Percentiles rank a stretch among this genome's conserved stretches.
Evolutionary conservation across 2,113 vertebrate species (phyloP).

Genomic region (Ceratotherium simum): DNA sequence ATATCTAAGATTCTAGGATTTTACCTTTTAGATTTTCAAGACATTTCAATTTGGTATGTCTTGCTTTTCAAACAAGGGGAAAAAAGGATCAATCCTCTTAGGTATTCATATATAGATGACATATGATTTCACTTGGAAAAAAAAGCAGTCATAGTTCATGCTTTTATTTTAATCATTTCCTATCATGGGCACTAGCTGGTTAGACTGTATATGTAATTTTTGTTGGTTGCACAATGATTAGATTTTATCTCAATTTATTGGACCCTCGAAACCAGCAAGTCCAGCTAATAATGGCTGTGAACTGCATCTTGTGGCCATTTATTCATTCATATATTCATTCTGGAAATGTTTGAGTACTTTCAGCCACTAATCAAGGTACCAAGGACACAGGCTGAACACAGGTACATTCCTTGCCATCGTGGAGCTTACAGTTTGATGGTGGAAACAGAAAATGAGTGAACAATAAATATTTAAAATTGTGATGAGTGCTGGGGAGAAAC

Average conservation of each 20-base stretch:
- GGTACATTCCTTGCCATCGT: neutral
- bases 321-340: neutral
- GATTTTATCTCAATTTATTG: neutral
- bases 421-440: neutral
- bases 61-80: neutral
- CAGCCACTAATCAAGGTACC: neutral
- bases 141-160: neutral
- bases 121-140: neutral
- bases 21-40: neutral
- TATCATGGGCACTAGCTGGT: neutral
- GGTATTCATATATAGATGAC: neutral
- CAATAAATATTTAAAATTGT: neutral
- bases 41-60: neutral
- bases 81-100: neutral
- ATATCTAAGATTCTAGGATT: neutral
- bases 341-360: neutral
- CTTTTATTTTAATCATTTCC: neutral
- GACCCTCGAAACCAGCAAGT: neutral
- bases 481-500: neutral
- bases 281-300: neutral
- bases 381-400: neutral
- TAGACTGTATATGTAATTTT: neutral
- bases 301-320: neutral
- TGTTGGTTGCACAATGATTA: neutral
- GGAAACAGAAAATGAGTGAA: neutral